Base-by-base conservation (phyloP, 2,113 vertebrate species). In the Grallaria varia region DNA sequence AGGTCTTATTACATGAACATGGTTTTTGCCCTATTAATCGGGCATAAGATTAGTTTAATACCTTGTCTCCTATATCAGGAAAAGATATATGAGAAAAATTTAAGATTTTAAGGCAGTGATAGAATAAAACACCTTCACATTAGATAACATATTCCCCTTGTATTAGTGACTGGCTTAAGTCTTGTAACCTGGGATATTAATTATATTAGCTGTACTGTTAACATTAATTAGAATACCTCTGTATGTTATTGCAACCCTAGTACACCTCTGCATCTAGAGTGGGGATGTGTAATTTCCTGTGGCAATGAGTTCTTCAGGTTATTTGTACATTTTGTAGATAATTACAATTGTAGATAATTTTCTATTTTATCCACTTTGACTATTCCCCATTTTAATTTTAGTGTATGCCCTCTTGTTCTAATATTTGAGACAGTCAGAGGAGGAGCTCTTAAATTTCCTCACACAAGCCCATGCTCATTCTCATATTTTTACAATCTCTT, bases 281-380 rank as follows among this genome's bases (percentile, higher is more conserved):
- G 39, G 33, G 83, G 75, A 96, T 80, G 66, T 79, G 35, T 71
- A 80, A 96, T 91, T 96, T 96, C 85, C 87, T 86, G 55, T 84
- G 87, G 67, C 85, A 95, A 77, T 80, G 71, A 88, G 67, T 74
- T 94, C 87, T 94, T 67, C 59, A 63, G 67, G 67, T 75, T 90
- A 95, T 94, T 93, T 88, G 55, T 64, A 85, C 59, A 84, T 85
- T 91, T 87, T 85, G 55, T 86, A 73, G 74, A 50, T 77, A 94
- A 92, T 90, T 90, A 72, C 72, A 93, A 88, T 84, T 90, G 79
- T 66, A 86, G 82, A 83, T 84, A 80, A 96, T 96, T 94, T 84
- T 79, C 22, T 64, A 52, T 89, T 93, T 96, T 90, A 85, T 67
- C 63, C 67, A 55, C 53, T 90, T 91, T 90, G 58, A 74, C 53